Base-by-base conservation (phyloP, 2,797 vertebrate genomes). In the Alcedo atthis region DNA sequence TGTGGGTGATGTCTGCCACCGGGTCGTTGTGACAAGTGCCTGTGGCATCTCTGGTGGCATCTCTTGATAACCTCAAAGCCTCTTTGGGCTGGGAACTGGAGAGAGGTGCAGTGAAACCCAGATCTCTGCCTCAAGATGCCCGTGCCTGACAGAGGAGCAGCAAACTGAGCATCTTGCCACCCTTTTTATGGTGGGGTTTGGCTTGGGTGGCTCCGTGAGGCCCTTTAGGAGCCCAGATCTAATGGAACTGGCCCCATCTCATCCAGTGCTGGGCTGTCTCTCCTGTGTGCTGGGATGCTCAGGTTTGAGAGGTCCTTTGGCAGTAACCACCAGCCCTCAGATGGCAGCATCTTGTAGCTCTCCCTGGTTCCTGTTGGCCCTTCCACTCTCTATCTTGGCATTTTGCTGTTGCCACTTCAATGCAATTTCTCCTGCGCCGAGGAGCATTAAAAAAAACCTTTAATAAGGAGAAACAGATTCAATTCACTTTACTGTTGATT, bases 401-500 rank as follows among this genome's bases (percentile, higher is more conserved):
- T 8, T 69, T 33, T 3, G 58, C 33, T 15, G 0, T 73, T 90
- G n/a, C 58, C 63, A 5, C 77, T 83, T 83, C 19, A 83, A 83
- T 75, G 71, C 75, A 5, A 49, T 68, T 83, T n/a, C 62, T 11
- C 43, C 3, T 24, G 67, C 6, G 55, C 67, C 53, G 58, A 32
- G 89, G 89, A 90, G 32, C 84, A 3, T 79, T 57, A 3, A 15
- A 67, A 9, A 37, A 49, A 8, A 62, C 32, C 73, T 88, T 79
- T 69, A 86, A 89, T 86, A 35, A 59, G 81, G 62, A 62, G 63
- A 69, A 92, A 40, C 10, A 22, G 89, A 92, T 92, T 82, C 76
- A 90, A 74, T 84, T 43, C 76, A 12, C 45, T 80, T 12, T 2
- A 2, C 35, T 4, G 59, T 51, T 70, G 37, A 55, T 92, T 93